Base-by-base conservation (phyloP, 1,140 invertebrate species). In the Drepana arcuata region DNA sequence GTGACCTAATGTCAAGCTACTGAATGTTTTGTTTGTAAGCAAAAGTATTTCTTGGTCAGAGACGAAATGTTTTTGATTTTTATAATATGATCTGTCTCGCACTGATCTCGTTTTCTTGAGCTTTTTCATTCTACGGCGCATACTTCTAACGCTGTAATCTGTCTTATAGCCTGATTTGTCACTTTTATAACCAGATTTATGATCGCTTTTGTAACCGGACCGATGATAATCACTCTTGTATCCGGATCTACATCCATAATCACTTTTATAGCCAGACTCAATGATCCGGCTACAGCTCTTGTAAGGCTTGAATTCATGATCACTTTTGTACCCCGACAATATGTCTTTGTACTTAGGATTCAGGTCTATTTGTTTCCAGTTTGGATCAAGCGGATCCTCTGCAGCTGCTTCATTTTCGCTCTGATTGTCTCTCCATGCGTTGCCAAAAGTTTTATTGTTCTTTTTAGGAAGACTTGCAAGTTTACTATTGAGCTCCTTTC, bases 311-410 rank as follows among this genome's bases (percentile, higher is more conserved):
- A 70, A 75, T 77, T 84, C 81, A 14, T 86, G 82, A 36, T 87
- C 86, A 54, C 86, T 87, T 69, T 85, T 85, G 27, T 84, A 83
- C 15, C 85, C 83, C 2, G 85, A 86, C n/a, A 87, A 64, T 38
- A 85, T 85, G 32, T 86, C 72, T 36, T 85, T 82, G 49, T 87
- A 88, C 64, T 87, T 87, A 14, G 85, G 85, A 62, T 88, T 87
- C 0, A 87, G 68, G 62, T 88, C 86, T n/a, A 88, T 88, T 67
- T 88, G 77, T 35, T 86, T 84, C 86, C 86, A 88, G 1, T 85
- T 82, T 0, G 86, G 86, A 59, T 88, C 86, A 6, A 88, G 35
- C 3, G 70, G 70, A 39, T 86, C 70, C 35, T 87, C 85, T 23
- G 55, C 85, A 32, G 48, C 84, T 41, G 65, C 74, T 57, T 84